Evolutionary conservation across 2,113 vertebrate genomes (phyloP), one percentile per base, ranked within the genome.

Genomic region (Aegotheles bennettii): DNA sequence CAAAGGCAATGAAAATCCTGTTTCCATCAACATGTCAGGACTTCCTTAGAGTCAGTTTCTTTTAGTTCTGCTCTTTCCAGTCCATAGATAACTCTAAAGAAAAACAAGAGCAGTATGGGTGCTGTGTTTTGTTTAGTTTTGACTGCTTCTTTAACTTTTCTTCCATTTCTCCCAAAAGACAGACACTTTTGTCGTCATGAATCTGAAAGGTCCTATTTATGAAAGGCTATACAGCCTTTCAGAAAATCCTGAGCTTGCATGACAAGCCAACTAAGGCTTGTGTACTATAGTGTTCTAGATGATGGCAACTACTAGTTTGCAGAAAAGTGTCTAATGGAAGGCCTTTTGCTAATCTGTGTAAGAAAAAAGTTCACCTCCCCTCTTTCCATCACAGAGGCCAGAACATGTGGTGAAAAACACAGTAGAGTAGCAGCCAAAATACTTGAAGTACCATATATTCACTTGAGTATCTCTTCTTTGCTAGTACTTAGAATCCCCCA

Each of bases 161-260:
- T 86, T 31, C n/a, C 65, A 0, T 48, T 88, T 80, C n/a, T 77
- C 57, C 19, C 31, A 23, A 57, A 54, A 79, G 25, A 6, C 11
- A 35, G 35, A 29, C 11, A 35, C 8, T 57, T 91, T 14, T 56
- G 31, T 26, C 29, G 26, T 43, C 31, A 10, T 21, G 84, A 23
- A 67, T n/a, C 59, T 42, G 38, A n/a, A n/a, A n/a, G n/a, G n/a
- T n/a, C n/a, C n/a, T n/a, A n/a, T n/a, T n/a, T n/a, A n/a, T n/a
- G n/a, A n/a, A n/a, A n/a, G n/a, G n/a, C n/a, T n/a, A n/a, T 19
- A 8, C 59, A 54, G 33, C 31, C 80, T 61, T 64, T n/a, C 4
- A 10, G 38, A 69, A 61, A 83, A 13, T 9, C 21, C 16, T 45
- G 1, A 0, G 2, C 24, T 29, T 45, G 7, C 24, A 8, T 0